These are phyloP conservation scores for Oegoconia quadripuncta DNA, from an alignment of 2,888 invertebrate genomes.

Conservation along the genomic window DNA sequence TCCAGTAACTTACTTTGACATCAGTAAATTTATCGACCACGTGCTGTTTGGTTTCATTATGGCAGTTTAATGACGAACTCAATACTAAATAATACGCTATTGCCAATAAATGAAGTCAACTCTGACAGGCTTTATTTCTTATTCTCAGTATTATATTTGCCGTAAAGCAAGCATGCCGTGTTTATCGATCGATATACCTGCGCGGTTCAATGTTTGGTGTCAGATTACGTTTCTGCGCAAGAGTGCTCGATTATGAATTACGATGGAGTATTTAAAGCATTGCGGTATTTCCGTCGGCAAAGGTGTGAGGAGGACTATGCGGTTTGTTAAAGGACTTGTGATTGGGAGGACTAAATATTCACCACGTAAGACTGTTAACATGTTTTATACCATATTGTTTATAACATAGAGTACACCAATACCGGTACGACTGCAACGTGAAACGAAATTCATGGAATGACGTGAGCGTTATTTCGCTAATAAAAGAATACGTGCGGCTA, in stretches of 20 bases:
- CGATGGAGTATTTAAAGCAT: constrained; percentile 29
- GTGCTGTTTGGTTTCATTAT: too few species aligned
- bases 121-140: constrained; percentile 24
- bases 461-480: too few species aligned
- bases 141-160: constrained; percentile 42
- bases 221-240: constrained; percentile 20
- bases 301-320: constrained; percentile 26
- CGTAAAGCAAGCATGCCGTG: constrained; percentile 47
- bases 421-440: too few species aligned
- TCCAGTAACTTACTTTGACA: too few species aligned
- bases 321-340: constrained; percentile 25
- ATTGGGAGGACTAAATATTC: constrained; percentile 28
- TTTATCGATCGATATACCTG: constrained; percentile 21
- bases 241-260: constrained; percentile 33
- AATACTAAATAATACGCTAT: constrained; percentile 28
- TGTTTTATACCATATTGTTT: too few species aligned
- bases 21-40: too few species aligned
- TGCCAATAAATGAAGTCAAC: constrained; percentile 30
- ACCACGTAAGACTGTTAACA: constrained; percentile 48
- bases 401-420: too few species aligned
- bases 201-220: constrained; percentile 25
- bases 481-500: too few species aligned
- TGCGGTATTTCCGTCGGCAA: constrained; percentile 22
- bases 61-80: constrained; percentile 36
- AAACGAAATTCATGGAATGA: too few species aligned